Conservation (phyloP, 2,113 vertebrate species). For the Numenius arquata region DNA sequence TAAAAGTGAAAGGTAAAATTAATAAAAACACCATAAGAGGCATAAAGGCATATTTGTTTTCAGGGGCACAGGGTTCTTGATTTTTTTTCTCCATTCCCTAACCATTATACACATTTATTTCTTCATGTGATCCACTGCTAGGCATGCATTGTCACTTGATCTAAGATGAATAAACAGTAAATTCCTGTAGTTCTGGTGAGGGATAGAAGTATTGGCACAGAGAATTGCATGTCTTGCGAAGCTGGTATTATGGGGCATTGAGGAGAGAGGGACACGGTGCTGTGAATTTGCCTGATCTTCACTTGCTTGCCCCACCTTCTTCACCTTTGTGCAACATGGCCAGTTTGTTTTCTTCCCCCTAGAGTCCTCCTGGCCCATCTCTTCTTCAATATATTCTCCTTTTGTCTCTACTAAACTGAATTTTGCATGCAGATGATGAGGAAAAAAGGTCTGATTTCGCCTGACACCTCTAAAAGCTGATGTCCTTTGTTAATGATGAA, state of each 20-base stretch:
- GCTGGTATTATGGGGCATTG: not conserved
- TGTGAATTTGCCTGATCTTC: not conserved
- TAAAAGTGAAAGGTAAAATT: not conserved
- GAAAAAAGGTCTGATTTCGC: not conserved
- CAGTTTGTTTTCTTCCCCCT: not conserved
- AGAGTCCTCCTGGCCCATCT: not conserved
- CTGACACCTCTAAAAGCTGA: not conserved
- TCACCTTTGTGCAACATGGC: not conserved
- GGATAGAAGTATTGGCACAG: not conserved
- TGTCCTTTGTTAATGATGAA: not conserved
- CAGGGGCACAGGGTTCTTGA: not conserved
- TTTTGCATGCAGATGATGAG: not conserved
- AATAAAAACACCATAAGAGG: not conserved
- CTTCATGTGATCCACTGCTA: not conserved
- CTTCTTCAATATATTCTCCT: not conserved
- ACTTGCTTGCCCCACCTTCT: accelerated
- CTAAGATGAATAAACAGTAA: not conserved
- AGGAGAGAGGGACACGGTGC: not conserved
- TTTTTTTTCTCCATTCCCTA: not conserved
- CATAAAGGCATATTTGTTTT: not conserved
- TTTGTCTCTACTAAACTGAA: not conserved
- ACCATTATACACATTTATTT: not conserved
- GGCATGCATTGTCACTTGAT: not conserved
- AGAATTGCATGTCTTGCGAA: not conserved
- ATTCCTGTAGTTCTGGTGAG: not conserved